These are phyloP conservation scores for Phylloscopus collybita DNA, from an alignment of 2,797 vertebrate genomes.

Conservation along the genomic window DNA sequence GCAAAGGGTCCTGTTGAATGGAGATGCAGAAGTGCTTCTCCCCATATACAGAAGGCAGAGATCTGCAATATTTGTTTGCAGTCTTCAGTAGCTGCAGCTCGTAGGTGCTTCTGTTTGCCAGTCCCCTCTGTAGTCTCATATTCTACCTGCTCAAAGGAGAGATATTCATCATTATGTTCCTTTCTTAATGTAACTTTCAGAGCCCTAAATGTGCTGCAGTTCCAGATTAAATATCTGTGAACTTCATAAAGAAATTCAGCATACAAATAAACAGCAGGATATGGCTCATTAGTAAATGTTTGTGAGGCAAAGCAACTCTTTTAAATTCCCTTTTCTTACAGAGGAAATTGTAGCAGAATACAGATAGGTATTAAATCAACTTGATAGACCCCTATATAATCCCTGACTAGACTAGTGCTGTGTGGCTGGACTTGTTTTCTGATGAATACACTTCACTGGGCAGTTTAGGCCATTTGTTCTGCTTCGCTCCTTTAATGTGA, in stretches of 20 bases:
- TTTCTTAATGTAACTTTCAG: not conserved
- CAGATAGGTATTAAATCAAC: not conserved
- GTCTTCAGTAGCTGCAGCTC: not conserved
- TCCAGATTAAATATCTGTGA: not conserved
- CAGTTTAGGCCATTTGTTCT: not conserved
- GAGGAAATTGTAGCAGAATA: not conserved
- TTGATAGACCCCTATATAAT: not conserved
- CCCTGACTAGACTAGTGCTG: not conserved
- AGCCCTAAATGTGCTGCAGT: not conserved
- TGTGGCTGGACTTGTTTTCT: not conserved
- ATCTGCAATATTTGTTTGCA: not conserved
- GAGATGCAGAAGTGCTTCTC: not conserved
- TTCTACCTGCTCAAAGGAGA: not conserved
- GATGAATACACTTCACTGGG: not conserved
- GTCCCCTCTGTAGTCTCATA: not conserved
- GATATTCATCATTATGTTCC: not conserved
- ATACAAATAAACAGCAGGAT: not conserved
- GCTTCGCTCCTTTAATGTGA: not conserved
- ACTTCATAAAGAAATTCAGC: not conserved
- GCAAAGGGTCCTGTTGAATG: not conserved
- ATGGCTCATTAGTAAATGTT: not conserved
- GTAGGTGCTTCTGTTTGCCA: not conserved
- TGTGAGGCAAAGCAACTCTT: not conserved
- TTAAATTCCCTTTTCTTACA: not conserved
- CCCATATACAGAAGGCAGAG: not conserved